Evolutionary conservation across 2,113 vertebrate genomes (phyloP).

Genomic region (Anguilla rostrata): DNA sequence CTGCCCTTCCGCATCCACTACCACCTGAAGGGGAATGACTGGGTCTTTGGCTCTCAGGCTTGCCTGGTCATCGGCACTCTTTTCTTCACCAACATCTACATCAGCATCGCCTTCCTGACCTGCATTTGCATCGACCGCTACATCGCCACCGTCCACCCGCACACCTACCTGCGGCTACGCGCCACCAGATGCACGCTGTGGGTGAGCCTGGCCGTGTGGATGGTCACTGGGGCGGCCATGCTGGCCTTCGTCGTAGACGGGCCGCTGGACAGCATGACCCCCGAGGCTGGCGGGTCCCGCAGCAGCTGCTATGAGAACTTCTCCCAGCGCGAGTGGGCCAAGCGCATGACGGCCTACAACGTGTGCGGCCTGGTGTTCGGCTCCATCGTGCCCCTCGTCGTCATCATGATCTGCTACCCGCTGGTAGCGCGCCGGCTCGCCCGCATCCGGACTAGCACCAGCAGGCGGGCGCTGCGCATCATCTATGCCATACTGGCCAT

Average conservation of each 20-base stretch:
- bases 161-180: constrained; percentile 61
- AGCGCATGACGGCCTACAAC: constrained; percentile 51
- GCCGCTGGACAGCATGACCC: constrained; percentile 43
- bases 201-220: constrained; percentile 61
- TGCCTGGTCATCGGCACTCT: constrained; percentile 67
- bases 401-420: constrained; percentile 71
- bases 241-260: constrained; percentile 56
- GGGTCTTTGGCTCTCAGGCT: constrained; percentile 67
- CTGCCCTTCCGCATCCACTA: constrained; percentile 80
- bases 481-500: constrained; percentile 73
- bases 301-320: constrained; percentile 75
- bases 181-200: constrained; percentile 16
- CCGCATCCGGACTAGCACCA: constrained; percentile 44
- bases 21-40: constrained; percentile 68
- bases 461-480: constrained; percentile 65
- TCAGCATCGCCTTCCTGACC: constrained; percentile 77
- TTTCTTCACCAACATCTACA: constrained; percentile 70
- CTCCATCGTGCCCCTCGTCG: constrained; percentile 62
- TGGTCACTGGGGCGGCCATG: accelerated
- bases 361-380: constrained; percentile 62
- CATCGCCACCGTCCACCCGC: constrained; percentile 71
- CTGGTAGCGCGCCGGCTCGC: constrained; percentile 61
- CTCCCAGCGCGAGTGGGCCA: constrained; percentile 47
- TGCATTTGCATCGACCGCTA: constrained; percentile 78
- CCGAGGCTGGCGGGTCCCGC: accelerated